Percentiles rank a stretch among this genome's conserved stretches.
Evolutionary conservation across 2,797 vertebrate species (phyloP).

Genomic region (Acanthurus lineatus): DNA sequence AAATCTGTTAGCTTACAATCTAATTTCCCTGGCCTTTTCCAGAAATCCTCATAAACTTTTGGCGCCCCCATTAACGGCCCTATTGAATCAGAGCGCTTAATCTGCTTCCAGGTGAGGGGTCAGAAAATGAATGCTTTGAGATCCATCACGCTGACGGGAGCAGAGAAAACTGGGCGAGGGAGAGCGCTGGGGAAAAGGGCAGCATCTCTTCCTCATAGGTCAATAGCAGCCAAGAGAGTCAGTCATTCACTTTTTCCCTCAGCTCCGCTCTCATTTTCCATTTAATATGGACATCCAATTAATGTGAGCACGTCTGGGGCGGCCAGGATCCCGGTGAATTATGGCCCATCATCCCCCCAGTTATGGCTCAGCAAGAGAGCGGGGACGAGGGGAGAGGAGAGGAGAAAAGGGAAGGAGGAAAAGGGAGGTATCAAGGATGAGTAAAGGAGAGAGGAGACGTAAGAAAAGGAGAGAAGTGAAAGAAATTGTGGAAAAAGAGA

Average conservation of each 20-base stretch:
- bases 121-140: constrained; percentile 99
- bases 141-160: constrained; percentile 98
- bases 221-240: constrained; percentile 99
- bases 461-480: neutral
- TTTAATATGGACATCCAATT: constrained; percentile 99
- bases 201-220: constrained; percentile 98
- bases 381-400: neutral
- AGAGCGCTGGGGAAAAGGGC: constrained; percentile 95
- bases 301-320: constrained; percentile 90
- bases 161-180: constrained; percentile 97
- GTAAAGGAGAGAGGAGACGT: constrained; percentile 19
- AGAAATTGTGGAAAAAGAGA: neutral
- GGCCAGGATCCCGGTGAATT: constrained; percentile 95
- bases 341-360: constrained; percentile 92
- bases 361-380: constrained; percentile 66
- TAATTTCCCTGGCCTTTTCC: constrained; percentile 99
- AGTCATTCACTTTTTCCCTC: constrained; percentile 95
- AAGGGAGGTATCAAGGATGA: too few relatives aligned
- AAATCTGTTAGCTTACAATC: constrained; percentile 99
- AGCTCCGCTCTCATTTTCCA: constrained; percentile 91
- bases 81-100: constrained; percentile 98
- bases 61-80: constrained; percentile 94
- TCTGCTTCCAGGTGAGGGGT: constrained; percentile 98
- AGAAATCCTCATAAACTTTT: constrained; percentile 99
- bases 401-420: neutral